Conservation (phyloP, 2,113 vertebrate genomes). For the Nycticorax nycticorax region DNA sequence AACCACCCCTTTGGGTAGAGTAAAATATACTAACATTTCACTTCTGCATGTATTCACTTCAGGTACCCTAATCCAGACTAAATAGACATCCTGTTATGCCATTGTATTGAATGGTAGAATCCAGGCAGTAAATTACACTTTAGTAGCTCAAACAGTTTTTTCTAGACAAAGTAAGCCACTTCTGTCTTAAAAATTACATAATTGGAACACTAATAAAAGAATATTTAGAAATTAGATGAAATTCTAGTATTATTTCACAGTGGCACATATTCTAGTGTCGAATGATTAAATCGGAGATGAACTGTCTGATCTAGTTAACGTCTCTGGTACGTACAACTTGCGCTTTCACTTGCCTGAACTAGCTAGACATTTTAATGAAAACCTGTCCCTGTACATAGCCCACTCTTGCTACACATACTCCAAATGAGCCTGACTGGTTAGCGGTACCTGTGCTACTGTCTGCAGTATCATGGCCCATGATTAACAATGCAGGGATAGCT, state of each 20-base stretch:
- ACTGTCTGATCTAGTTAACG: not conserved
- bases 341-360: not conserved
- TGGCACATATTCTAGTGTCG: not conserved
- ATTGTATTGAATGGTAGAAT: not conserved
- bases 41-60: not conserved
- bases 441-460: not conserved
- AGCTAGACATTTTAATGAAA: not conserved
- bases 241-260: not conserved
- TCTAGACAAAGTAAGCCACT: not conserved
- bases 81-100: not conserved
- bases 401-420: not conserved
- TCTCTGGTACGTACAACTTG: not conserved
- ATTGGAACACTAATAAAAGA: not conserved
- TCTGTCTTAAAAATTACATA: not conserved
- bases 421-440: not conserved
- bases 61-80: not conserved
- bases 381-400: not conserved
- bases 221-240: not conserved
- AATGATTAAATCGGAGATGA: not conserved
- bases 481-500: not conserved
- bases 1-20: not conserved
- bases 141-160: not conserved
- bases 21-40: not conserved
- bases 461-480: fast-evolving
- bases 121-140: not conserved